Base-by-base conservation (phyloP, 2,888 invertebrate species). In the Iphiclides podalirius region DNA sequence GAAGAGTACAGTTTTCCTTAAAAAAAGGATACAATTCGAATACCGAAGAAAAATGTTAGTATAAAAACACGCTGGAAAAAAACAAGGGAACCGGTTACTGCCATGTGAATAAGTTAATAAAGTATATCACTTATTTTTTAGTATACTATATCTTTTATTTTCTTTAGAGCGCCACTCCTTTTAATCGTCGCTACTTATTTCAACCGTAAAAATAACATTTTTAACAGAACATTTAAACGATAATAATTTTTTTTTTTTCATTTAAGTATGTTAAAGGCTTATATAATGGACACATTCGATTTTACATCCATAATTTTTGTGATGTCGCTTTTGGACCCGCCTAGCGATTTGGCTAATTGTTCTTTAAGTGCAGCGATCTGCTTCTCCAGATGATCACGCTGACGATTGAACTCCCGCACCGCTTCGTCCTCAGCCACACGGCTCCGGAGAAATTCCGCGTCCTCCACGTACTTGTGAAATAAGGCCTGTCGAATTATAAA, bases 341-440 rank as follows among this genome's bases (percentile, higher is more conserved):
- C 81, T 3, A 80, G 57, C 0, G 81, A 72, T 54, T 79, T 82
- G 1, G 68, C 55, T 4, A 88, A 67, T 58, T 87, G 86, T 14
- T 64, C 52, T 53, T 76, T 82, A 13, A 85, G 70, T 1, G 63
- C 67, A 0, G 83, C 79, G 31, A 90, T 77, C 58, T 90, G 90
- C 55, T 88, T 91, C 63, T 97, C 97, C 20, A 97, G 89, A 70
- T 96, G 95, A 55, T 94, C 94, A 28, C 96, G 89, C 70, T 97
- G 97, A 0, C 95, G 90, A 58, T 94, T 89, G 65, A 95, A 94
- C 75, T 95, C 95, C 14, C 91, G 90, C 14, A 93, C 92, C 0
- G 93, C 93, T 57, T 94, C 93, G n/a, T 91, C 90, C 54, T 94
- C 94, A 3, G 92, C 92, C 6, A 91, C 85, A 15, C 93, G 92